Base-by-base conservation (phyloP, 2,888 invertebrate species). In the Drosophila niveifrons region DNA sequence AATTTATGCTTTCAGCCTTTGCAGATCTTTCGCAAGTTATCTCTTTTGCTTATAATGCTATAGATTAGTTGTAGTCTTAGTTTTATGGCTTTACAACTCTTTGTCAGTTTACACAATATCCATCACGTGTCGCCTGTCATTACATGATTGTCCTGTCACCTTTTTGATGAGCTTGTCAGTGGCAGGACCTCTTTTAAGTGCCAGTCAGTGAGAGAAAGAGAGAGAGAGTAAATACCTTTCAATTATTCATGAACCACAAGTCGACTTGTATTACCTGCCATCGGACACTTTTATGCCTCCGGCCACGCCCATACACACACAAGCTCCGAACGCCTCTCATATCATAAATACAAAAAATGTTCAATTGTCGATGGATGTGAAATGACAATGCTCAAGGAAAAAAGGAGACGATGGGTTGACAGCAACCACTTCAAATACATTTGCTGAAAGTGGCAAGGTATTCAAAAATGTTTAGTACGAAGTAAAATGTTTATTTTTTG, bases 341-440 rank as follows among this genome's bases (percentile, higher is more conserved):
- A 29, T 51, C 52, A 70, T 66, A 70, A 68, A 75, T 81, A 75
- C 65, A 75, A 55, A 55, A 64, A 56, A 29, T 29, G 10, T 3
- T 43, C 13, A 41, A 23, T 13, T 50, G 18, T 15, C 1, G 17
- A 17, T 36, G 15, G 34, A 9, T 34, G n/a, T 31, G 1, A 29
- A 53, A 41, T 23, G 23, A 39, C 39, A 52, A 52, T 23, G 13
- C 23, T 36, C 36, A n/a, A 11, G 36, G 36, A 23, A 23, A 23
- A 18, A 36, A 36, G 2, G n/a, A 4, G n/a, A 15, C 13, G 29
- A 41, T 18, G 10, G 15, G 52, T 28, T 8, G 50, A 34, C 18
- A 2, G 2, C 39, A 15, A 28, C 6, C 15, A 8, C 28, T 53
- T 1, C 29, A 41, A 31, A 2, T 17, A 41, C 55, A 44, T 43